Conservation (phyloP, 2,888 invertebrate genomes). For the Phragmatobia fuliginosa region DNA sequence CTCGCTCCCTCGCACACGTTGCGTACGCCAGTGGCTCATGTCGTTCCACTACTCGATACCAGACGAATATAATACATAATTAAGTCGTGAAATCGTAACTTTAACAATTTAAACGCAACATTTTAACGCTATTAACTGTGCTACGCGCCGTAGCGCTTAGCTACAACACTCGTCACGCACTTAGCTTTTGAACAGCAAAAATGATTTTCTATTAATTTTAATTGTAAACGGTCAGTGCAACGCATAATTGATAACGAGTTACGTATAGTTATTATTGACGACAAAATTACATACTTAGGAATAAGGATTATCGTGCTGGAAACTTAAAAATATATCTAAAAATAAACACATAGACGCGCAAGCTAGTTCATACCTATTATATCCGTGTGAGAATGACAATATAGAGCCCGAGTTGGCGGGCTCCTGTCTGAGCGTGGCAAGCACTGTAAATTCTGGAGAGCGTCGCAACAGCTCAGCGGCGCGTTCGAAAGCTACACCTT, state of each 20-base stretch:
- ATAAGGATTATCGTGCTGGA: conserved; percentile 41
- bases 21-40: conserved; percentile 57
- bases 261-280: conserved; percentile 21
- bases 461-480: conserved; percentile 90
- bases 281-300: conserved; percentile 26
- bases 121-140: conserved; percentile 19
- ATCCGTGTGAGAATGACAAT: conserved; percentile 93
- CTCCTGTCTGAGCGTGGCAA: conserved; percentile 92
- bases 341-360: conserved; percentile 13
- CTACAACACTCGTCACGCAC: conserved; percentile 39
- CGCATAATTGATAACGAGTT: conserved; percentile 2
- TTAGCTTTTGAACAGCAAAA: background rate
- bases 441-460: conserved; percentile 93
- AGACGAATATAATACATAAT: conserved; percentile 59
- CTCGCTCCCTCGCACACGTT: conserved; percentile 39
- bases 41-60: conserved; percentile 71
- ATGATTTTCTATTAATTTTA: background rate
- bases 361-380: conserved; percentile 87
- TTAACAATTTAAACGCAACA: conserved; percentile 29
- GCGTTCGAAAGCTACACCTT: conserved; percentile 89
- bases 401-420: conserved; percentile 94
- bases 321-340: conserved; percentile 21
- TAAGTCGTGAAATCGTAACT: conserved; percentile 53
- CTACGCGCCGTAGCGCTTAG: conserved; percentile 31
- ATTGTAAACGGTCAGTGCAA: conserved; percentile 1